Conservation (phyloP, 1,140 invertebrate genomes). For the Aphelinus atriplicis region DNA sequence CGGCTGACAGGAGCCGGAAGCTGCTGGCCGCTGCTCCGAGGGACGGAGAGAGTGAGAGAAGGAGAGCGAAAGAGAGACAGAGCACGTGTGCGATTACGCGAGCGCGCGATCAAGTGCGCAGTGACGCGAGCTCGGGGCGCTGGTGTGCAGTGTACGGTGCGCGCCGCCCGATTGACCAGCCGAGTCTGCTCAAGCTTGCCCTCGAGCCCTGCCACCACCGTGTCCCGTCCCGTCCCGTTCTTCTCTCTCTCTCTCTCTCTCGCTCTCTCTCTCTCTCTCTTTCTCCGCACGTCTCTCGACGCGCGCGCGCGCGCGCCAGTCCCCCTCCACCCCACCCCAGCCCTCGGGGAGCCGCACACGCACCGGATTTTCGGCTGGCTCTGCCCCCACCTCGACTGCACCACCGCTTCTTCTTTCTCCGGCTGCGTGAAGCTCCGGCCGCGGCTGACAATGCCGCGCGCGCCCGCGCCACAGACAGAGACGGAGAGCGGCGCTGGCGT, state of each 20-base stretch:
- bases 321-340: no score
- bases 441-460: neutral
- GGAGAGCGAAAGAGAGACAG: constrained; percentile 12
- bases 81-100: constrained; percentile 11
- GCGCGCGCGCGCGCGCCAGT: no score
- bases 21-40: no score
- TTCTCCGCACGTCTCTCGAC: neutral
- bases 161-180: constrained; percentile 66
- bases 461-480: neutral
- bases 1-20: no score
- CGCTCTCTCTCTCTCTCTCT: constrained; percentile 32
- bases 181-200: constrained; percentile 57
- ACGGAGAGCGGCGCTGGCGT: constrained; percentile 3
- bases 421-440: neutral
- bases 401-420: neutral
- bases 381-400: neutral
- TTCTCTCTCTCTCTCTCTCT: constrained; percentile 27
- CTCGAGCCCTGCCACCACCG: constrained; percentile 31
- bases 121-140: constrained; percentile 46
- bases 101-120: constrained; percentile 26
- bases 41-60: neutral
- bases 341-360: no score
- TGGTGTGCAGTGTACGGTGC: constrained; percentile 57
- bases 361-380: no score
- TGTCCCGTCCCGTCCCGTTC: neutral